A percentile compares a stretch with the other conserved stretches of the same genome.
Evolutionary conservation across 2,797 vertebrate species (phyloP).

Genomic region (Sebastes kiyomatsui): DNA sequence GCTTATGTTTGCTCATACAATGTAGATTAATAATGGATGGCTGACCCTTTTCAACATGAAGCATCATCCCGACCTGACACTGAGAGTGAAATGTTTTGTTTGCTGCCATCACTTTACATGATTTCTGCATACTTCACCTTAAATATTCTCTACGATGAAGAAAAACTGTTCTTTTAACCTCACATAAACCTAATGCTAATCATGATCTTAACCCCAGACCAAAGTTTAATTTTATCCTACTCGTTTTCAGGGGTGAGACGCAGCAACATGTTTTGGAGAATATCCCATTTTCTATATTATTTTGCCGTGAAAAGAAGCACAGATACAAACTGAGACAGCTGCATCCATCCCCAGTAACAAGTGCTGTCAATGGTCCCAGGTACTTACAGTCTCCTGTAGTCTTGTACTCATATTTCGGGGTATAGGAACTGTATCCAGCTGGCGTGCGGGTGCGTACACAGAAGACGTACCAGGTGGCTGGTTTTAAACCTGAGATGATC

Average conservation of each 20-base stretch:
- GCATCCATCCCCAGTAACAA: not conserved
- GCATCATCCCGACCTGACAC: not conserved
- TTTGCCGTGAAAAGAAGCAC: not conserved
- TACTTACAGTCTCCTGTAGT: constrained; percentile 89
- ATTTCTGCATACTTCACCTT: not conserved
- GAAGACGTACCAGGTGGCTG: constrained; percentile 94
- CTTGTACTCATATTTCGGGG: constrained; percentile 93
- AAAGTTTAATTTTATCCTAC: not conserved
- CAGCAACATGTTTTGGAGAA: not conserved
- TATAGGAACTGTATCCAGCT: constrained; percentile 92
- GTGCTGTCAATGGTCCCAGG: not conserved
- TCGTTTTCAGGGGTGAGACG: not conserved
- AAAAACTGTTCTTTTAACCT: not conserved
- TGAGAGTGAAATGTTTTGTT: not conserved
- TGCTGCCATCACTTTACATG: not conserved
- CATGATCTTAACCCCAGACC: not conserved
- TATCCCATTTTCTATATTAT: not conserved
- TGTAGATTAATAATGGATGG: not conserved
- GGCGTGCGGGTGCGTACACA: constrained; percentile 90
- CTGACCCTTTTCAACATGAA: not conserved
- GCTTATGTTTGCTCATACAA: not conserved
- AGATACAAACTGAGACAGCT: not conserved
- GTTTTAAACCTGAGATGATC: constrained; percentile 93
- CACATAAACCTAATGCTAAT: not conserved
- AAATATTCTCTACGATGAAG: not conserved